Evolutionary conservation across 2,888 invertebrate species (phyloP), one percentile per base, ranked within the genome.

Genomic region (Prosopocoilus inquinatus): DNA sequence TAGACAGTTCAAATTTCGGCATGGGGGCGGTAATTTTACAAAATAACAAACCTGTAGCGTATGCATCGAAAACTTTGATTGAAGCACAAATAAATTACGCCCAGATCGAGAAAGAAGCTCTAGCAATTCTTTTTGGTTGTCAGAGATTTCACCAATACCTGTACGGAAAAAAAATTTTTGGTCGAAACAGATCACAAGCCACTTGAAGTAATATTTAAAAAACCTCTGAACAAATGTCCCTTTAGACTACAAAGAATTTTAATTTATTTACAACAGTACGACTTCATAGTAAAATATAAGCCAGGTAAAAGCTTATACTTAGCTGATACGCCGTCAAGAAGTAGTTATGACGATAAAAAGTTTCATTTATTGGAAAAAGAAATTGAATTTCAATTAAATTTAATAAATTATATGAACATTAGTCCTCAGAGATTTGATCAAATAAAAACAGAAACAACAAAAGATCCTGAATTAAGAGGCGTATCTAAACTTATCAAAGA

Each of bases 221-320:
- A n/a, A n/a, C n/a, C n/a, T n/a, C n/a, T n/a, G n/a, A n/a, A n/a
- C n/a, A n/a, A 34, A 34, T 34, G 34, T 3, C 48, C 48, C 2
- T n/a, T 28, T 3, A 47, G 47, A 33, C n/a, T 47, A 33, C 47
- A 47, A 12, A 9, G 47, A 2, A 47, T 47, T 20, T 12, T 47
- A 33, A 3, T 47, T 11, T 11, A 32, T 11, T 8, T 47, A 7
- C 47, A 47, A 33, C 20, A 47, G 34, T 32, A n/a, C 12, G 3
- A 32, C 11, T 47, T 47, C 15, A 12, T 33, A 1, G 8, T 47
- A 9, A 2, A 9, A 7, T 47, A 12, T 33, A 47, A 47, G 34
- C 20, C n/a, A 12, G 47, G 3, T 3, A 47, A 33, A 9, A 15
- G 34, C 32, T 9, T 47, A 3, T 47, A 33, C 34, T 32, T 47